Conservation (phyloP, 2,888 invertebrate genomes). For the Amphiduros pacificus region DNA sequence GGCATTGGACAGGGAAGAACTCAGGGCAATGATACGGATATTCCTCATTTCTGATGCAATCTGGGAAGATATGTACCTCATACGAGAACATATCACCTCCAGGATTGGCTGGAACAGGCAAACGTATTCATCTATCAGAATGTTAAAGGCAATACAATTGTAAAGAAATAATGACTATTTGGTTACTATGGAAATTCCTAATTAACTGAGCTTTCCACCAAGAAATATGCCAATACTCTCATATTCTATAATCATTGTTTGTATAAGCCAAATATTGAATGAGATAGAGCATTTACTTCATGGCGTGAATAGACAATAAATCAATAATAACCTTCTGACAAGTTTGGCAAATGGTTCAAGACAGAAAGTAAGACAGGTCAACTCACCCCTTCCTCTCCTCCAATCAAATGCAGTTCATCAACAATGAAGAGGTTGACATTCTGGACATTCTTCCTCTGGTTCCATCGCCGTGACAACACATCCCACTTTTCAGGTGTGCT, state of each 20-base stretch:
- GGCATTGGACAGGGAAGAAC: slow-evolving; percentile 91
- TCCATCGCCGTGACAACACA: slow-evolving; percentile 96
- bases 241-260: too few species aligned
- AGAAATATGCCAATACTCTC: too few species aligned
- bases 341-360: neutral
- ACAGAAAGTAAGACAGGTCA: neutral
- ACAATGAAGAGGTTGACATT: slow-evolving; percentile 94
- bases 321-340: neutral
- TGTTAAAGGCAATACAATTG: too few species aligned
- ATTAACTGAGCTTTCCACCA: too few species aligned
- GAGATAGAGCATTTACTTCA: too few species aligned
- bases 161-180: too few species aligned
- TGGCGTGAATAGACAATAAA: neutral
- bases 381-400: slow-evolving; percentile 63
- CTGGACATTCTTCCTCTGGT: slow-evolving; percentile 97
- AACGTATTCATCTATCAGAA: too few species aligned
- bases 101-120: slow-evolving; percentile 75
- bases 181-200: too few species aligned
- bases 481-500: slow-evolving; percentile 99
- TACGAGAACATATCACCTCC: slow-evolving; percentile 87
- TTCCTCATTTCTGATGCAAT: slow-evolving; percentile 67
- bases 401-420: slow-evolving; percentile 84
- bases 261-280: too few species aligned
- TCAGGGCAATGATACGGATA: slow-evolving; percentile 90
- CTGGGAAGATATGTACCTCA: slow-evolving; percentile 93